These are phyloP conservation scores for Fistularia tabacaria DNA, from an alignment of 2,797 vertebrate genomes.

Conservation along the genomic window DNA sequence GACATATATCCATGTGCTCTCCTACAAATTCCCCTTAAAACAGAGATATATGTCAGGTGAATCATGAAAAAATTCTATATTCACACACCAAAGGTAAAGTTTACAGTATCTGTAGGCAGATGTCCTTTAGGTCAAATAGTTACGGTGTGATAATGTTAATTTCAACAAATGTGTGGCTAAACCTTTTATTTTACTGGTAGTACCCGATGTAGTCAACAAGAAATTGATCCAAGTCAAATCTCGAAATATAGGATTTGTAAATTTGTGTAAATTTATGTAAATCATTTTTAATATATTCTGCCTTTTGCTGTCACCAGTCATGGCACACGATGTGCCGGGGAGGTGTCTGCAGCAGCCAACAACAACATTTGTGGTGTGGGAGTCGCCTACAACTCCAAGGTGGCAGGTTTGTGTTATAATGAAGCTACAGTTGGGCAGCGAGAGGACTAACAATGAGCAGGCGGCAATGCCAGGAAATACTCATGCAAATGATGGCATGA, in stretches of 20 bases:
- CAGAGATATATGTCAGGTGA: too few relatives aligned
- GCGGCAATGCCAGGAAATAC: constrained; percentile 19
- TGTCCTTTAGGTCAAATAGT: constrained; percentile 9
- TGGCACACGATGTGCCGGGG: constrained; percentile 94
- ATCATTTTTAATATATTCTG: constrained; percentile 23
- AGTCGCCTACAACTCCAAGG: constrained; percentile 95
- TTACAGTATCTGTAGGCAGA: constrained; percentile 1
- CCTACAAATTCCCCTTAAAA: too few relatives aligned
- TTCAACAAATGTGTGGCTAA: constrained; percentile 17
- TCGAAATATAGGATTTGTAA: neutral
- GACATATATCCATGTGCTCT: too few relatives aligned
- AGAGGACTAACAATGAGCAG: constrained; percentile 23
- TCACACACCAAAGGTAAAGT: too few relatives aligned
- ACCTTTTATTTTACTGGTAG: constrained; percentile 9
- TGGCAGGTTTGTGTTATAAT: constrained; percentile 84
- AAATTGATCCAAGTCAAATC: too few relatives aligned
- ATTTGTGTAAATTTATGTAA: constrained; percentile 38
- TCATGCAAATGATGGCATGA: constrained; percentile 21
- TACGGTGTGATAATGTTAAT: constrained; percentile 14
- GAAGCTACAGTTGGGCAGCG: constrained; percentile 11
- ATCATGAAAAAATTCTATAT: too few relatives aligned
- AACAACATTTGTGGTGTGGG: constrained; percentile 98
- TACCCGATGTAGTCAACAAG: neutral
- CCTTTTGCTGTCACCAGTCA: constrained; percentile 77
- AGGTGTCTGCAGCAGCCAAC: constrained; percentile 96